Evolutionary conservation across 1,140 invertebrate species (phyloP).

Genomic region (Copidosoma floridanum): DNA sequence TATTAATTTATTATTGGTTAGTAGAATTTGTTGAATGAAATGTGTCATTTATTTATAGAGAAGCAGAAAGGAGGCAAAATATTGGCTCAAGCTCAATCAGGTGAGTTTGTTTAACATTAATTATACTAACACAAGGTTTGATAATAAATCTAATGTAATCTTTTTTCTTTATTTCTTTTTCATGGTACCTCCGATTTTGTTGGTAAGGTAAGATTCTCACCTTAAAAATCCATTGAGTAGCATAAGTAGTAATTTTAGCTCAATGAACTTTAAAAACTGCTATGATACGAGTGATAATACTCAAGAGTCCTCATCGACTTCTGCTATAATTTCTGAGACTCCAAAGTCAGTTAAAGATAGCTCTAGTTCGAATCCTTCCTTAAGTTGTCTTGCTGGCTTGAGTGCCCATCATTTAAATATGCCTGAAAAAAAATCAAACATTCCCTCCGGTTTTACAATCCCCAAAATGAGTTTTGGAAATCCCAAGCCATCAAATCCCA

Average conservation of each 20-base stretch:
- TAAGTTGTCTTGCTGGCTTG: slow-evolving; percentile 25
- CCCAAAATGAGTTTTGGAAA: neutral
- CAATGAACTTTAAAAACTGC: neutral
- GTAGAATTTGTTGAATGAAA: neutral
- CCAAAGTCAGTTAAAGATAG: neutral
- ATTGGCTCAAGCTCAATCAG: slow-evolving; percentile 32
- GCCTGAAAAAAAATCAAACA: slow-evolving; percentile 4
- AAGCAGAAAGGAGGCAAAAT: neutral
- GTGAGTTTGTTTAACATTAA: slow-evolving; percentile 33
- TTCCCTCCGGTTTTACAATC: neutral
- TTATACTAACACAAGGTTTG: slow-evolving; percentile 3
- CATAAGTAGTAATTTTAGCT: neutral
- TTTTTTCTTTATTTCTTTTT: slow-evolving; percentile 51
- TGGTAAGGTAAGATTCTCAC: slow-evolving; percentile 59
- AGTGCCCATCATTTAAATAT: slow-evolving; percentile 27
- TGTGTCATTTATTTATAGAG: neutral
- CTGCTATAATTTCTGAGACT: slow-evolving; percentile 25
- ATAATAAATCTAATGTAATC: slow-evolving; percentile 17
- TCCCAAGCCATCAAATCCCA: slow-evolving; percentile 19
- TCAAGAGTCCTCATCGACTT: slow-evolving; percentile 17
- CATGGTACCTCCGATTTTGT: slow-evolving; percentile 46
- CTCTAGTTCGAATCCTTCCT: neutral
- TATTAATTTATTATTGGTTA: neutral
- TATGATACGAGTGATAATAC: neutral
- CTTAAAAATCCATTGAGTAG: slow-evolving; percentile 7